These are phyloP conservation scores for Psophia crepitans DNA, from an alignment of 2,113 vertebrate species.

Conservation along the genomic window DNA sequence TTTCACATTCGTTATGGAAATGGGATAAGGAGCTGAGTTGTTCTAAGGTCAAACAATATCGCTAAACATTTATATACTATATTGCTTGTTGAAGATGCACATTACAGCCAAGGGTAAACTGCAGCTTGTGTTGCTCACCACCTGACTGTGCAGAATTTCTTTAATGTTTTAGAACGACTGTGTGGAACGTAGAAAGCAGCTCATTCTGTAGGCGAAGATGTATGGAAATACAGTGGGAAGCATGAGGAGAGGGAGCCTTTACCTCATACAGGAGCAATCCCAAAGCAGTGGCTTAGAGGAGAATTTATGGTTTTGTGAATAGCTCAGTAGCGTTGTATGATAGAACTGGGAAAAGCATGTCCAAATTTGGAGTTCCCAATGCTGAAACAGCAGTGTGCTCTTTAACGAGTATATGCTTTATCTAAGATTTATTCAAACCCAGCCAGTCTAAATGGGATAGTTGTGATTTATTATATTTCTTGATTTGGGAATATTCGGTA, in stretches of 20 bases:
- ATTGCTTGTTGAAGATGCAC: background rate
- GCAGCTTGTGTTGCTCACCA: background rate
- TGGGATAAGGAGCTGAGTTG: background rate
- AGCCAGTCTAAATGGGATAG: background rate
- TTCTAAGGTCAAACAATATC: background rate
- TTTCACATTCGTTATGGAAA: background rate
- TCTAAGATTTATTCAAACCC: background rate
- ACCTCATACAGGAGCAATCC: background rate
- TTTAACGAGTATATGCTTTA: background rate
- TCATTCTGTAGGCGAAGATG: background rate
- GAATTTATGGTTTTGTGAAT: background rate
- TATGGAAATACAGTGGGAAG: background rate
- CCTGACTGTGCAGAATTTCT: background rate
- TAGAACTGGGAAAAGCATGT: background rate
- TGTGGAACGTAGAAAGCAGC: background rate
- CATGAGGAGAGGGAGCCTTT: background rate
- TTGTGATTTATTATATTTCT: background rate
- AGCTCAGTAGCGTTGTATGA: accelerated
- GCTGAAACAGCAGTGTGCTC: background rate
- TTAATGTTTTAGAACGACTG: background rate
- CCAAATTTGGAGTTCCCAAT: background rate
- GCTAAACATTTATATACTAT: background rate
- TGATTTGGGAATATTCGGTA: background rate
- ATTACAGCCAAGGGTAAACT: background rate
- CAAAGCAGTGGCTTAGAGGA: background rate